phyloP scores from a whole-genome alignment of 2,113 vertebrate species.

The Phyllopteryx taeniolatus region DNA sequence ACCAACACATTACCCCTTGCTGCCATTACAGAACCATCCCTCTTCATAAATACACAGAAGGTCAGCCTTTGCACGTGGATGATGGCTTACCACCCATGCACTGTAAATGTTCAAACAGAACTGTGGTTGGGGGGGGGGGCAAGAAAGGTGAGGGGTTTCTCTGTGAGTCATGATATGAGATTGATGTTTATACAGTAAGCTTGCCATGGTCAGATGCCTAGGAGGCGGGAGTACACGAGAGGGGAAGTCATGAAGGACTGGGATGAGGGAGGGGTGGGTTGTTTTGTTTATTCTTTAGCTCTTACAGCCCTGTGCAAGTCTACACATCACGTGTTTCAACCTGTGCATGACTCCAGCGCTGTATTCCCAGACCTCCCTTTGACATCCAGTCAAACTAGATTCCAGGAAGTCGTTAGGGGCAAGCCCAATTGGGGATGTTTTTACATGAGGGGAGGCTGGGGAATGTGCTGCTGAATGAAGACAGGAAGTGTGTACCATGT shows the following conservation, averaged over 20 bases:
- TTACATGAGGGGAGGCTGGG: constrained; percentile 4
- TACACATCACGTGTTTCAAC: constrained; percentile 62
- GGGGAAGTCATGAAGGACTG: constrained; percentile 15
- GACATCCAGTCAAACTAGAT: constrained; percentile 29
- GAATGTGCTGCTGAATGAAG: constrained; percentile 4
- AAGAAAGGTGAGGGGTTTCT: constrained; percentile 4
- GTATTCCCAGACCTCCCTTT: constrained; percentile 34
- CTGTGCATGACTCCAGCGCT: constrained; percentile 38
- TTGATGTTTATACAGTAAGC: constrained; percentile 20
- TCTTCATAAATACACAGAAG: constrained; percentile 18
- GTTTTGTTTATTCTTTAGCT: constrained; percentile 39
- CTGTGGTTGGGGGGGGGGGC: constrained; percentile 6
- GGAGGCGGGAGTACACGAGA: constrained; percentile 32
- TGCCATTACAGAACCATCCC: not conserved
- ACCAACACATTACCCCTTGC: not conserved
- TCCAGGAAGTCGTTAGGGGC: constrained; percentile 43
- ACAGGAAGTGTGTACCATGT: constrained; percentile 18
- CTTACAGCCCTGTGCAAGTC: constrained; percentile 18
- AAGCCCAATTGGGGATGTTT: constrained; percentile 21
- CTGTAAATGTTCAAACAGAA: constrained; percentile 42
- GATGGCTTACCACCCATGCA: constrained; percentile 20
- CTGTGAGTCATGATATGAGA: constrained; percentile 14
- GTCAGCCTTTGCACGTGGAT: constrained; percentile 52
- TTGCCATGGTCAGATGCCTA: constrained; percentile 16
- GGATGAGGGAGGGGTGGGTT: constrained; percentile 15